Conservation (phyloP, 1,140 invertebrate genomes). For the Cherax quadricarinatus region DNA sequence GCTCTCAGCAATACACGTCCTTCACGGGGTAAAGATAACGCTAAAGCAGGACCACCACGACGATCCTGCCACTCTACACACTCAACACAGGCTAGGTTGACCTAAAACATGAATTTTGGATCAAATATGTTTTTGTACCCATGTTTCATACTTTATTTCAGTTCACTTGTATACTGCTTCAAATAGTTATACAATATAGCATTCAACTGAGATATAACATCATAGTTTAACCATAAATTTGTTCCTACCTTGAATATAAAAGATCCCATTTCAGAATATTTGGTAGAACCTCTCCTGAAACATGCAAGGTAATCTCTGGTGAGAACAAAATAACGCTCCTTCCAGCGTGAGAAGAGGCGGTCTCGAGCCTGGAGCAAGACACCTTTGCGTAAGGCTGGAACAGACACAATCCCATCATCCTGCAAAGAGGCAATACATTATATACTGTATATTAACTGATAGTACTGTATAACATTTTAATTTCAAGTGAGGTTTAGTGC, state of each 20-base stretch:
- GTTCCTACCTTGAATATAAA: constrained; percentile 83
- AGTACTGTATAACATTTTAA: not conserved
- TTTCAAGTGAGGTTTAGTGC: too few species aligned
- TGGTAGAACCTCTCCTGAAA: constrained; percentile 81
- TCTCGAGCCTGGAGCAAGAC: constrained; percentile 83
- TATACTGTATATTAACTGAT: not conserved
- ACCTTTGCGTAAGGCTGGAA: constrained; percentile 81
- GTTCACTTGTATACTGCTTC: not conserved
- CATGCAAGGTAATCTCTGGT: constrained; percentile 84
- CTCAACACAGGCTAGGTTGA: constrained; percentile 83
- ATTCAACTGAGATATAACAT: not conserved
- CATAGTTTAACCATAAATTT: not conserved
- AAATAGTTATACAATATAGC: too few species aligned
- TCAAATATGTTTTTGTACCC: not conserved
- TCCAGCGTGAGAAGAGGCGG: constrained; percentile 82
- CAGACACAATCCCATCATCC: constrained; percentile 63
- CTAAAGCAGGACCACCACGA: constrained; percentile 78
- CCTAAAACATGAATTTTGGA: constrained; percentile 75
- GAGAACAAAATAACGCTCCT: constrained; percentile 84
- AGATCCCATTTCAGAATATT: constrained; percentile 84
- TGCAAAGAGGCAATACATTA: constrained; percentile 10
- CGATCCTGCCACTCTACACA: constrained; percentile 82
- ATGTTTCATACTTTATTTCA: not conserved
- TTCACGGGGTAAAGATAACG: constrained; percentile 79
- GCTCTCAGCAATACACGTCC: constrained; percentile 80